Evolutionary conservation across 1,140 invertebrate genomes (phyloP).

Genomic region (Megalonaias nervosa): DNA sequence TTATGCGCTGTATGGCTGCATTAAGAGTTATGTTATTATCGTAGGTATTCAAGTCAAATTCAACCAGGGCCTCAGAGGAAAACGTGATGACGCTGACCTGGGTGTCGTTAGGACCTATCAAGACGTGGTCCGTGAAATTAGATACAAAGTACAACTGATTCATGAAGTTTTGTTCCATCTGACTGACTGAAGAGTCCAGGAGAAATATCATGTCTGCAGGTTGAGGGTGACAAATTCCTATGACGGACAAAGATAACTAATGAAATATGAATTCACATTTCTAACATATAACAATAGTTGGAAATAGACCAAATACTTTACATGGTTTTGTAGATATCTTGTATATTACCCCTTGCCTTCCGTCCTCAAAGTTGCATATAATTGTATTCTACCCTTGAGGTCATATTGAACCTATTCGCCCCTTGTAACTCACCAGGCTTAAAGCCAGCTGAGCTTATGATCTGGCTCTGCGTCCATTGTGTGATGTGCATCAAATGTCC

Average conservation of each 20-base stretch:
- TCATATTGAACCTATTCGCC: too few relatives aligned
- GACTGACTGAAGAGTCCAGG: slow-evolving; percentile 21
- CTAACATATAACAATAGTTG: background rate
- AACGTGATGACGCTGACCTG: slow-evolving; percentile 26
- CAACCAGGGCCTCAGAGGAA: slow-evolving; percentile 10
- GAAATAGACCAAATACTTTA: too few relatives aligned
- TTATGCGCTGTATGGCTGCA: slow-evolving; percentile 13
- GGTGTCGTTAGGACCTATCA: slow-evolving; percentile 8
- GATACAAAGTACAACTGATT: slow-evolving; percentile 22
- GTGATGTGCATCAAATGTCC: too few relatives aligned
- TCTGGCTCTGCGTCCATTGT: too few relatives aligned
- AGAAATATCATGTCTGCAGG: slow-evolving; percentile 25
- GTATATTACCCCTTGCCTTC: too few relatives aligned
- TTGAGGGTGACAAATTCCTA: slow-evolving; percentile 12
- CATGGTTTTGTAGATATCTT: too few relatives aligned
- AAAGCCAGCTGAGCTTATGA: too few relatives aligned
- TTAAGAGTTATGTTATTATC: slow-evolving; percentile 3
- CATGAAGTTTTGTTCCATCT: slow-evolving; percentile 17
- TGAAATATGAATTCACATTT: background rate
- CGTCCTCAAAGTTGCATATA: too few relatives aligned
- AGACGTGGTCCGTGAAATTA: slow-evolving; percentile 17
- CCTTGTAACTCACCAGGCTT: too few relatives aligned
- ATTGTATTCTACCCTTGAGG: too few relatives aligned
- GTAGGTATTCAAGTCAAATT: slow-evolving; percentile 21
- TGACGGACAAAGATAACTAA: background rate